phyloP scores from a whole-genome alignment of 2,797 vertebrate genomes.

The Coreius guichenoti region DNA sequence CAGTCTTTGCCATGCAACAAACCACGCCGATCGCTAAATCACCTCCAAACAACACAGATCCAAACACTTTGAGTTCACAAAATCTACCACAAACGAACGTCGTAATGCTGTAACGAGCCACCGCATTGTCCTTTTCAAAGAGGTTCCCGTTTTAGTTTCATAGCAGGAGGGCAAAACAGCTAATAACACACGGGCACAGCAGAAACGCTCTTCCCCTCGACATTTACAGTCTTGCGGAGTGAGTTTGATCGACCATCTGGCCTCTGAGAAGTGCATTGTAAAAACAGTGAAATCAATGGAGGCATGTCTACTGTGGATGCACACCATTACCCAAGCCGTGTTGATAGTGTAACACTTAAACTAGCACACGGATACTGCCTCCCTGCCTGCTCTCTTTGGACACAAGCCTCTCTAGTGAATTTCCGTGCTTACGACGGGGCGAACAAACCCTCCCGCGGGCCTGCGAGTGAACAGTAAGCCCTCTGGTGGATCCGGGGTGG shows the following conservation, averaged over 20 bases:
- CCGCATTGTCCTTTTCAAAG: slow-evolving; percentile 40
- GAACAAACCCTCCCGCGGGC: slow-evolving; percentile 51
- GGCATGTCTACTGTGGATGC: slow-evolving; percentile 78
- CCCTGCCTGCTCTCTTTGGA: slow-evolving; percentile 38
- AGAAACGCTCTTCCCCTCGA: slow-evolving; percentile 68
- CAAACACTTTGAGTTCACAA: slow-evolving; percentile 21
- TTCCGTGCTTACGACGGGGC: slow-evolving; percentile 63
- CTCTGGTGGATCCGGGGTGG: slow-evolving; percentile 71
- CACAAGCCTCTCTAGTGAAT: slow-evolving; percentile 67
- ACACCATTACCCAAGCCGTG: slow-evolving; percentile 83
- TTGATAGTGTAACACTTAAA: slow-evolving; percentile 69
- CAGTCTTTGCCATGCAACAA: slow-evolving; percentile 1
- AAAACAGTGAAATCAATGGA: slow-evolving; percentile 78
- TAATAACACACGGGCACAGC: slow-evolving; percentile 63
- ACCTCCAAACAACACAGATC: not conserved
- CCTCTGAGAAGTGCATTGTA: slow-evolving; percentile 75
- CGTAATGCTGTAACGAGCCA: slow-evolving; percentile 7
- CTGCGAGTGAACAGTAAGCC: slow-evolving; percentile 68
- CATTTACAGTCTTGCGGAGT: slow-evolving; percentile 73
- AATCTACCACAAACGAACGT: slow-evolving; percentile 24
- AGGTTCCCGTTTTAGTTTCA: slow-evolving; percentile 22
- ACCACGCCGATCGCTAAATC: not conserved
- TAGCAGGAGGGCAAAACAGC: slow-evolving; percentile 50
- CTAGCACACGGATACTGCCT: slow-evolving; percentile 66
- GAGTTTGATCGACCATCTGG: slow-evolving; percentile 80